Evolutionary conservation across 2,113 vertebrate species (phyloP).

Genomic region (Bufo gargarizans): DNA sequence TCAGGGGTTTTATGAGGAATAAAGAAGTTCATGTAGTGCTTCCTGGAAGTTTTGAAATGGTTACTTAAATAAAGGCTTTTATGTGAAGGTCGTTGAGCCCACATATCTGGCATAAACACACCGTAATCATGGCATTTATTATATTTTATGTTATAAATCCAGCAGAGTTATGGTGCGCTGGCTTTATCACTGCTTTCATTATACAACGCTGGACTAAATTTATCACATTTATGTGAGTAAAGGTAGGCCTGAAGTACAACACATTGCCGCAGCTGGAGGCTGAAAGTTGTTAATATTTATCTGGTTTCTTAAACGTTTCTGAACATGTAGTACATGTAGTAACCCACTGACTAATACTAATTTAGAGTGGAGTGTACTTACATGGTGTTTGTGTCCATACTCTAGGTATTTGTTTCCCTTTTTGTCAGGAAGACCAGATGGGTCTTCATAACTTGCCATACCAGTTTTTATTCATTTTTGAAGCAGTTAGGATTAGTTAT

Average conservation of each 20-base stretch:
- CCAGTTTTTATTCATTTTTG: too few relatives aligned
- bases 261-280: background rate
- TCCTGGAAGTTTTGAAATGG: slow-evolving; percentile 53
- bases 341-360: background rate
- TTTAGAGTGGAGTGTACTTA: too few relatives aligned
- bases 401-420: too few relatives aligned
- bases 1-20: slow-evolving; percentile 54
- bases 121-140: slow-evolving; percentile 53
- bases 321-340: background rate
- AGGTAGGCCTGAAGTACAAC: background rate
- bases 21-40: slow-evolving; percentile 50
- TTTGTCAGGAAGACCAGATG: too few relatives aligned
- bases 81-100: slow-evolving; percentile 56
- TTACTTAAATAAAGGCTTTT: slow-evolving; percentile 57
- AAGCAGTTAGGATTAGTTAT: too few relatives aligned
- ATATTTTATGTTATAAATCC: slow-evolving; percentile 37
- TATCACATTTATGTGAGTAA: slow-evolving; percentile 43
- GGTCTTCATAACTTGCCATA: too few relatives aligned
- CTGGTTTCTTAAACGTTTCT: background rate
- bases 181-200: slow-evolving; percentile 51
- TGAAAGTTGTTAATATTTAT: background rate
- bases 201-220: slow-evolving; percentile 20
- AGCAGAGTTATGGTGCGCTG: slow-evolving; percentile 33
- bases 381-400: too few relatives aligned
- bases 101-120: slow-evolving; percentile 58